Conservation (phyloP, 2,888 invertebrate genomes). For the Drosophila emarginata region DNA sequence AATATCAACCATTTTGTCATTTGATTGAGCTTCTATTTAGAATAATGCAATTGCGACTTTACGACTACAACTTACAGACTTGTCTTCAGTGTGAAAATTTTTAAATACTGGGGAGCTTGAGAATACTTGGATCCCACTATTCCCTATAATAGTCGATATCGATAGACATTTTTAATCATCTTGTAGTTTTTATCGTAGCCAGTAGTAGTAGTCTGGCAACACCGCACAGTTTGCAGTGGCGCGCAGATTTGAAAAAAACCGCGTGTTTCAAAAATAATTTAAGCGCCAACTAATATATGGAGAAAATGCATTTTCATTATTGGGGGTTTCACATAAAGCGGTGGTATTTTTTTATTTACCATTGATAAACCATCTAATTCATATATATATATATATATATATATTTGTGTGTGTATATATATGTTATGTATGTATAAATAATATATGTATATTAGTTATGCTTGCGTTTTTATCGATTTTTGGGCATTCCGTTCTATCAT, state of each 20-base stretch:
- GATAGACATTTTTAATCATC: no score
- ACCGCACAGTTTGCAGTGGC: no score
- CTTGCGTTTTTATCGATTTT: slow-evolving; percentile 39
- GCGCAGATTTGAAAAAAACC: background rate
- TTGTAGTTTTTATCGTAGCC: no score
- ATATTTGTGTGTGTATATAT: slow-evolving; percentile 61
- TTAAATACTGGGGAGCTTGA: background rate
- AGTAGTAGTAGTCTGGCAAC: no score
- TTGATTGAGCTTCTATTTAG: background rate
- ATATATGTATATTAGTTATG: slow-evolving; percentile 35
- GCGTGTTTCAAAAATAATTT: background rate
- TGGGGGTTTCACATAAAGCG: slow-evolving; percentile 81
- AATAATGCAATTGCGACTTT: slow-evolving; percentile 1
- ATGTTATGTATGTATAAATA: slow-evolving; percentile 18
- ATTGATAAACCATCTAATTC: slow-evolving; percentile 75
- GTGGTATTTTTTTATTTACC: slow-evolving; percentile 82
- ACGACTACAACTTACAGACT: background rate
- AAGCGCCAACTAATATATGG: background rate
- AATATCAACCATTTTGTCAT: background rate
- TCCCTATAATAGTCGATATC: no score
- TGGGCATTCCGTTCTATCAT: slow-evolving; percentile 31
- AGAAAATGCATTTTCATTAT: background rate
- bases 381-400: slow-evolving; percentile 69
- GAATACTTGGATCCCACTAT: no score
- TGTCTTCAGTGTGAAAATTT: slow-evolving; percentile 4